Percentiles rank a stretch among this genome's conserved stretches.
phyloP scores from a whole-genome alignment of 2,113 vertebrate genomes.

The Gnathonemus echidnorhynchus region DNA sequence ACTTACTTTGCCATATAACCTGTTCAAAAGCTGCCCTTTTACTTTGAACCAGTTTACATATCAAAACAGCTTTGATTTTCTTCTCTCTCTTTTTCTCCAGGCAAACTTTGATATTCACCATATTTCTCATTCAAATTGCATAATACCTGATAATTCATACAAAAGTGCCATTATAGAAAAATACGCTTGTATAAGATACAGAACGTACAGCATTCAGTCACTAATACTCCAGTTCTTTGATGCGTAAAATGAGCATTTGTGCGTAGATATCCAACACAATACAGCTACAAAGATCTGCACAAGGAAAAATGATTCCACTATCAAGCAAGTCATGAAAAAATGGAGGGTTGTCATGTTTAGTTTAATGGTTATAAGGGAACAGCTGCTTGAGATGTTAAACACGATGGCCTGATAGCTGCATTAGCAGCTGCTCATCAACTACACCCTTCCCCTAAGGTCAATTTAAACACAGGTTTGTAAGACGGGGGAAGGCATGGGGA shows the following conservation, averaged over 20 bases:
- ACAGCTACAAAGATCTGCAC: neutral
- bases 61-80: neutral
- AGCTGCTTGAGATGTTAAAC: neutral
- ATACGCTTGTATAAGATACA: neutral
- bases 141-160: neutral
- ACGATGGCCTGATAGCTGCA: neutral
- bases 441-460: neutral
- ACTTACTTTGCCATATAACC: neutral
- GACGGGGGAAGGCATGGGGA: neutral
- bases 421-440: neutral
- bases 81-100: neutral
- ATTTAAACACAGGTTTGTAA: neutral
- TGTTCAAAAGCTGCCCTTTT: neutral
- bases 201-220: neutral
- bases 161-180: neutral
- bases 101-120: neutral
- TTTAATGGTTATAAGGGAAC: neutral
- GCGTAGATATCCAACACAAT: neutral
- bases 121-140: neutral
- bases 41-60: neutral
- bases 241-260: neutral
- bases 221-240: neutral
- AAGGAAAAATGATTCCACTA: neutral
- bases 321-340: neutral
- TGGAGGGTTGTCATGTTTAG: neutral